Evolutionary conservation across 2,797 vertebrate species (phyloP).

Genomic region (Perdix hodgsoniae): DNA sequence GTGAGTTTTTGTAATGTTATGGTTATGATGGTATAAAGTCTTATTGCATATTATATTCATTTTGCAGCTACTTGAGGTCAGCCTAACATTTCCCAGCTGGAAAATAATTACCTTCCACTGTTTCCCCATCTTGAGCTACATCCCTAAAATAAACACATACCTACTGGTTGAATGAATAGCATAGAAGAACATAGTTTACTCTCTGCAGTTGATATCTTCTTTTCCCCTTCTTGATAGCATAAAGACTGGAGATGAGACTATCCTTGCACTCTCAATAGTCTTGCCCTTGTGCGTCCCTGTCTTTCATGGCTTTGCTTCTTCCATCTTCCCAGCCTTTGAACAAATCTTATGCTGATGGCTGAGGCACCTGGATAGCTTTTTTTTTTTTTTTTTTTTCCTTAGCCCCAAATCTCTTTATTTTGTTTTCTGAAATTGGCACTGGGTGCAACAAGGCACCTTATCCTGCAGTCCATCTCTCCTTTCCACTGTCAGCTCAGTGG

Average conservation of each 20-base stretch:
- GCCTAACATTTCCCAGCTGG: not conserved
- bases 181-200: not conserved
- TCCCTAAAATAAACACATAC: rapidly evolving
- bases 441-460: not conserved
- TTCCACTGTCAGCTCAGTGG: not conserved
- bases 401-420: rapidly evolving
- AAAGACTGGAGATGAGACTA: not conserved
- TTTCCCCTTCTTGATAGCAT: not conserved
- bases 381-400: not conserved
- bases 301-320: not conserved
- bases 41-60: not conserved
- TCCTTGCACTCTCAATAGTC: not conserved
- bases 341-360: not conserved
- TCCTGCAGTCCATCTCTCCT: not conserved
- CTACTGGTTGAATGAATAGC: not conserved
- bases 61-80: not conserved
- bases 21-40: not conserved
- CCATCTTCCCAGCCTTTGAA: not conserved
- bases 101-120: not conserved
- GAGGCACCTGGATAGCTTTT: not conserved
- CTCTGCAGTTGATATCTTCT: not conserved
- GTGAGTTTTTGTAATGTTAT: not conserved
- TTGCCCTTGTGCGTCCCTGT: not conserved
- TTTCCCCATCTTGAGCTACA: not conserved
- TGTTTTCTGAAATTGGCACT: not conserved